A percentile compares a stretch with the other conserved stretches of the same genome.
These are phyloP conservation scores for Mirza zaza DNA, from an alignment of 2,113 vertebrate genomes.

Conservation along the genomic window DNA sequence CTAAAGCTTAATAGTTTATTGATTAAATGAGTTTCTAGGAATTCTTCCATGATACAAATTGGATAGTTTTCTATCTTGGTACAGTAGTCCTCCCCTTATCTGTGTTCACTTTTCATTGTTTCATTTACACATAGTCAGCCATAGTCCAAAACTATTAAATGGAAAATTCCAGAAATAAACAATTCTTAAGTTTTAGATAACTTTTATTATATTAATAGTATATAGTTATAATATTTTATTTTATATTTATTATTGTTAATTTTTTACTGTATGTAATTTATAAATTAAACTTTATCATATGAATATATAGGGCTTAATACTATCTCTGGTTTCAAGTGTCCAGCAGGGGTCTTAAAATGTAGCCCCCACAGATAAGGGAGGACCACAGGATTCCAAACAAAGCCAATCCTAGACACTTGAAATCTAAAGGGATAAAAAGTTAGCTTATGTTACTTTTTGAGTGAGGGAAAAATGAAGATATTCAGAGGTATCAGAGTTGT, in stretches of 20 bases:
- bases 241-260: not conserved
- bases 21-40: not conserved
- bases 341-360: not conserved
- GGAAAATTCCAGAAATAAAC: not conserved
- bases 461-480: not conserved
- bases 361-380: not conserved
- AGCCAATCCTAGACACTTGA: not conserved
- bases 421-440: constrained; percentile 13
- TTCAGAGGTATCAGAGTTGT: constrained; percentile 43
- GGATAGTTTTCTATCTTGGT: not conserved
- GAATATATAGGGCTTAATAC: not conserved
- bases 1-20: not conserved
- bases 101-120: not conserved
- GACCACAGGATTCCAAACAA: not conserved
- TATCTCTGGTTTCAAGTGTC: not conserved
- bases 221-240: not conserved
- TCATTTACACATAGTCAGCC: not conserved
- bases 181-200: not conserved
- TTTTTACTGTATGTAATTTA: not conserved
- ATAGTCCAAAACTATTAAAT: not conserved
- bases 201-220: not conserved
- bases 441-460: not conserved
- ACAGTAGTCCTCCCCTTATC: not conserved
- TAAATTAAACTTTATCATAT: not conserved
- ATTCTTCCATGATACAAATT: not conserved